Conservation (phyloP, 2,113 vertebrate genomes). For the Odocoileus virginianus region DNA sequence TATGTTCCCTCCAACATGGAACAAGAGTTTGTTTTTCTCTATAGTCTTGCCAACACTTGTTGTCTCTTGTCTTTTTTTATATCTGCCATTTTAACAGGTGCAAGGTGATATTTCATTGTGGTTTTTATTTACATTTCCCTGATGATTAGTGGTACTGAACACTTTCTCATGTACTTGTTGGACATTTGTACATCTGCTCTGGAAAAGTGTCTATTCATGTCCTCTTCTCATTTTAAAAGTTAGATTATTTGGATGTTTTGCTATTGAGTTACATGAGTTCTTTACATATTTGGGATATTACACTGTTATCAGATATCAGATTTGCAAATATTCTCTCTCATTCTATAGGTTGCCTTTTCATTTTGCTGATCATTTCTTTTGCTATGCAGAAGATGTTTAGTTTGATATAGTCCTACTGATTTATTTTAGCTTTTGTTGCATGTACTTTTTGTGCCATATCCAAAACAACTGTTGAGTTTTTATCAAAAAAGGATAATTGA, state of each 20-base stretch:
- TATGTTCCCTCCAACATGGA: not conserved
- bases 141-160: not conserved
- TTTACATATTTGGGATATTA: not conserved
- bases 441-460: not conserved
- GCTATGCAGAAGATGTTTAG: not conserved
- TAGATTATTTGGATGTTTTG: not conserved
- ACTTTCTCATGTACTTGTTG: not conserved
- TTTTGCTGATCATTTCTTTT: not conserved
- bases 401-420: not conserved
- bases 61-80: not conserved
- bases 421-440: not conserved
- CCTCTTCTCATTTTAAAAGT: not conserved
- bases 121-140: not conserved
- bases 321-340: not conserved
- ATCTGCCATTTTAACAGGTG: not conserved
- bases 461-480: not conserved
- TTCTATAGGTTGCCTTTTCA: not conserved
- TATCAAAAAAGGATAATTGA: not conserved
- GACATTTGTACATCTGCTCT: not conserved
- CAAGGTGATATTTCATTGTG: not conserved
- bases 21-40: not conserved
- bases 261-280: not conserved
- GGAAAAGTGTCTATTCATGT: not conserved
- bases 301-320: not conserved
- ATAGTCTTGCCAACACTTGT: not conserved